Percentiles rank a stretch among this genome's conserved stretches.
Evolutionary conservation across 2,888 invertebrate genomes (phyloP).

Genomic region (Andrena chrysosceles): DNA sequence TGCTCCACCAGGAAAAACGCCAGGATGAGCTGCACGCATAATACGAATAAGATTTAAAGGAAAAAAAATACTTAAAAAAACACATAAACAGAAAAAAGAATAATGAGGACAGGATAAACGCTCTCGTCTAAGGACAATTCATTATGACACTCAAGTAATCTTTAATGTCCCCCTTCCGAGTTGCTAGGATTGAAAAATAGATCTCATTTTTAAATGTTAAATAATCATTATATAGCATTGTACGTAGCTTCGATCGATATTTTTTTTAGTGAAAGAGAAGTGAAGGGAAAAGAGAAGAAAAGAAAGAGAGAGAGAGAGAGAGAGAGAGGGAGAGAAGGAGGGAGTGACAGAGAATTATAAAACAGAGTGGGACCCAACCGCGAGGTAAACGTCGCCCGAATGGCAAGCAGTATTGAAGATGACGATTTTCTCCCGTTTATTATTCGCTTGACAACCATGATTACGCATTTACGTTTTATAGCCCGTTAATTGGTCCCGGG

Average conservation of each 20-base stretch:
- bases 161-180: constrained; percentile 69
- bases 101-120: constrained; percentile 19
- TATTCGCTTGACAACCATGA: constrained; percentile 56
- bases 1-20: constrained; percentile 31
- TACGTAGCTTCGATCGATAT: constrained; percentile 79
- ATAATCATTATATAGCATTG: constrained; percentile 73
- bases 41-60: constrained; percentile 45
- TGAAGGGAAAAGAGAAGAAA: constrained; percentile 8
- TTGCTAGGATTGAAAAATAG: constrained; percentile 70
- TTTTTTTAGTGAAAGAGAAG: constrained; percentile 74
- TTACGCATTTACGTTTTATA: constrained; percentile 72
- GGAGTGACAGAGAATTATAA: neutral
- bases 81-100: neutral
- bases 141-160: constrained; percentile 60
- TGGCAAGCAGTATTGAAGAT: constrained; percentile 64
- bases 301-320: neutral
- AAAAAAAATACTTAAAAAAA: constrained; percentile 9
- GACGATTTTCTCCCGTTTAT: constrained; percentile 48
- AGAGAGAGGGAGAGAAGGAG: neutral
- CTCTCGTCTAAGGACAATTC: constrained; percentile 54
- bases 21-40: constrained; percentile 5
- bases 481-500: constrained; percentile 56
- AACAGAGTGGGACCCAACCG: constrained; percentile 21
- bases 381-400: constrained; percentile 54
- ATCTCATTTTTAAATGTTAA: constrained; percentile 77